phyloP scores from a whole-genome alignment of 2,888 invertebrate species.

The Gordius sp. region DNA sequence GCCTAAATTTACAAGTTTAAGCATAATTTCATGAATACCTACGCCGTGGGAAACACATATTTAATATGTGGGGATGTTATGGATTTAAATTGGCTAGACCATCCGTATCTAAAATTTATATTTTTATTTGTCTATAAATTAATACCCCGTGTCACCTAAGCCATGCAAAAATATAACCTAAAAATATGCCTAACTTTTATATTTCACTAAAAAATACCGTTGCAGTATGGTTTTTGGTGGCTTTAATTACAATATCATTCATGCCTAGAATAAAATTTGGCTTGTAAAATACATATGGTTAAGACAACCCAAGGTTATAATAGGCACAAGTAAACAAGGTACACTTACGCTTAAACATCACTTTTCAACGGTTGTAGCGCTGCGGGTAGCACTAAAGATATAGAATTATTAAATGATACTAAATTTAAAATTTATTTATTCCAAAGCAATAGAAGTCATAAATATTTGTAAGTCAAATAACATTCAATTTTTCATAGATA shows the following conservation, averaged over 20 bases:
- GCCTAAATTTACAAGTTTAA: background rate
- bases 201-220: slow-evolving; percentile 9
- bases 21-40: no score
- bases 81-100: background rate
- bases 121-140: background rate
- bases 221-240: background rate
- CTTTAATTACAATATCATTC: slow-evolving; percentile 10
- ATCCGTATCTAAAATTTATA: slow-evolving; percentile 6
- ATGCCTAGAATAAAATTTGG: no score
- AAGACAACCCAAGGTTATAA: background rate
- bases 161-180: slow-evolving; percentile 15
- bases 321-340: slow-evolving; percentile 1
- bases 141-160: slow-evolving; percentile 13
- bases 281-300: background rate
- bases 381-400: no score
- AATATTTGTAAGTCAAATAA: no score
- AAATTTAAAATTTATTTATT: no score
- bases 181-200: no score
- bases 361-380: no score
- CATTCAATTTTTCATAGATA: no score
- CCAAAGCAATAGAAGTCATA: no score
- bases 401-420: no score
- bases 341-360: no score
- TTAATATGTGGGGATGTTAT: background rate
- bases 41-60: slow-evolving; percentile 4